These are phyloP conservation scores for Bembecia ichneumoniformis DNA, from an alignment of 2,888 invertebrate species.

Conservation along the genomic window DNA sequence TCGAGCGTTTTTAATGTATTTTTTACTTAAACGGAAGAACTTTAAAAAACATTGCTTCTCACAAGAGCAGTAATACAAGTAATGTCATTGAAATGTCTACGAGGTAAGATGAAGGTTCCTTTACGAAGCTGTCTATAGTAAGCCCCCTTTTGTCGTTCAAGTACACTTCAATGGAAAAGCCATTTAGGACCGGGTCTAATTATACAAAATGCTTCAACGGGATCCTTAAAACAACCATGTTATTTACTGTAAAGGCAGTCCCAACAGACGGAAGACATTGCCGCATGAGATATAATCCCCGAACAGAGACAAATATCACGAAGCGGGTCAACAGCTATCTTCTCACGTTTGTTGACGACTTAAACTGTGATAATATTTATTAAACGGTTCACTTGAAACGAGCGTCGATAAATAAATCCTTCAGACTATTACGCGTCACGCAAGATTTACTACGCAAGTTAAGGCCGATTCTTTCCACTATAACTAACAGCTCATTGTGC, in stretches of 20 bases:
- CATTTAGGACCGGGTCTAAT: constrained; percentile 45
- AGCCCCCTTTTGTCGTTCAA: constrained; percentile 59
- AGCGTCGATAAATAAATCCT: constrained; percentile 62
- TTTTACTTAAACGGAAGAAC: constrained; percentile 49
- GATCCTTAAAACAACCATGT: constrained; percentile 42
- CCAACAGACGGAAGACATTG: constrained; percentile 56
- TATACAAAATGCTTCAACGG: constrained; percentile 45
- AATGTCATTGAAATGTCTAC: constrained; percentile 51
- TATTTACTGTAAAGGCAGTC: constrained; percentile 59
- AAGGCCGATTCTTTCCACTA: constrained; percentile 40
- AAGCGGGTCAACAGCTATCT: constrained; percentile 67
- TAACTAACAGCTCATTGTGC: constrained; percentile 19
- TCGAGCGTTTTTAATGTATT: background rate
- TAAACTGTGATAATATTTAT: constrained; percentile 70
- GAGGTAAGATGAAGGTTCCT: constrained; percentile 44
- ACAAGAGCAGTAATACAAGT: constrained; percentile 30
- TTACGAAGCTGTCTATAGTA: constrained; percentile 35
- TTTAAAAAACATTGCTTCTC: constrained; percentile 44
- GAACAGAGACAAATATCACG: constrained; percentile 69
- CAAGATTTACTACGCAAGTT: constrained; percentile 63
- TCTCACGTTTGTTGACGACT: constrained; percentile 71
- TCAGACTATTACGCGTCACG: constrained; percentile 63
- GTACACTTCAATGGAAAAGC: constrained; percentile 48
- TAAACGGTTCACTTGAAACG: constrained; percentile 64
- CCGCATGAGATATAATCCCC: constrained; percentile 59